Conservation (phyloP, 2,888 invertebrate species). For the Frankliniella fusca region DNA sequence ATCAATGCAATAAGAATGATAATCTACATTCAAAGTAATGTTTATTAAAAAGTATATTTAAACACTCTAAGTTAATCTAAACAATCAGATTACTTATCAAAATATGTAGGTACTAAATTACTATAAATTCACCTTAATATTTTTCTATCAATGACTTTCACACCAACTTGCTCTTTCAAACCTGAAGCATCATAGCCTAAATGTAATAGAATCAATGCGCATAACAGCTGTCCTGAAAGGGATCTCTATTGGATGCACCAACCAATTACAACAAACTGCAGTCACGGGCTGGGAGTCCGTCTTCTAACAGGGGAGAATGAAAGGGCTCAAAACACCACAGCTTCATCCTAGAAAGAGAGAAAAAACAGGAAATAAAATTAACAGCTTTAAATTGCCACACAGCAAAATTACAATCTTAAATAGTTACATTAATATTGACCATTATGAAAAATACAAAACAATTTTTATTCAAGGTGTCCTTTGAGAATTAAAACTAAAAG, state of each 20-base stretch:
- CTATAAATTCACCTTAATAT: no score
- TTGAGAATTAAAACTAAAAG: background rate
- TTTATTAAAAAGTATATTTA: no score
- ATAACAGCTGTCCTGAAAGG: background rate
- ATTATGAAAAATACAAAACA: background rate
- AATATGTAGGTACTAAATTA: background rate
- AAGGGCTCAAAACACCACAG: background rate
- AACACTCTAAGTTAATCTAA: background rate
- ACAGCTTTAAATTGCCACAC: background rate
- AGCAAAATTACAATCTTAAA: background rate
- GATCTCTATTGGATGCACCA: background rate
- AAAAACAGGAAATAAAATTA: background rate
- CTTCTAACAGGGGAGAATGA: background rate
- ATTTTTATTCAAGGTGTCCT: background rate
- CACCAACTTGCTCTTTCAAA: background rate
- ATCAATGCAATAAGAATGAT: no score
- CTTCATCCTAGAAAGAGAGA: background rate
- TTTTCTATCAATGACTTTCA: background rate
- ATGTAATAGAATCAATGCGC: background rate
- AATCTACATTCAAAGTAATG: no score
- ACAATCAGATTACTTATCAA: background rate
- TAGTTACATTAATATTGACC: background rate
- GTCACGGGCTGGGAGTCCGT: background rate
- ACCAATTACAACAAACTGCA: background rate
- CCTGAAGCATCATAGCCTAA: background rate